Conservation (phyloP, 2,888 invertebrate species). For the Drosophila rellima region DNA sequence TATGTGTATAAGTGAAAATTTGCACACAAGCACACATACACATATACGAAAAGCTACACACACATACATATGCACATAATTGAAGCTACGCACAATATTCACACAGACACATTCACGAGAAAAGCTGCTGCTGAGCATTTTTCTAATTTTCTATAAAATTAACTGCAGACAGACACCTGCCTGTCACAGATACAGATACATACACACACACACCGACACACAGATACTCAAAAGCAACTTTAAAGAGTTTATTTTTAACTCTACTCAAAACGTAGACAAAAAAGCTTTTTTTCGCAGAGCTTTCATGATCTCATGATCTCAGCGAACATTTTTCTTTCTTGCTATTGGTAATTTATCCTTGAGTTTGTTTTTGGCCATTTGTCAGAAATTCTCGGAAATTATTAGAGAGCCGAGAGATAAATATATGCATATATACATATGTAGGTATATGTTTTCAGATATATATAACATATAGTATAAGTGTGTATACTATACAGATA, state of each 20-base stretch:
- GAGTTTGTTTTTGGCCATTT: constrained; percentile 64
- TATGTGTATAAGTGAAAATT: constrained; percentile 55
- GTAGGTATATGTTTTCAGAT: constrained; percentile 7
- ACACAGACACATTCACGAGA: constrained; percentile 32
- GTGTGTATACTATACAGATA: constrained; percentile 13
- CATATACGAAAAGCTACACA: constrained; percentile 46
- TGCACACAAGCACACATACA: constrained; percentile 50
- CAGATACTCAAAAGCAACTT: constrained; percentile 36
- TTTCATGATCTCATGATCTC: constrained; percentile 70
- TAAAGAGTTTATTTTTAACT: constrained; percentile 74
- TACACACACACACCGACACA: constrained; percentile 15
- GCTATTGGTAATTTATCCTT: constrained; percentile 75
- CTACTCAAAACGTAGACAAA: constrained; percentile 67
- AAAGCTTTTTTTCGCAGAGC: constrained; percentile 67
- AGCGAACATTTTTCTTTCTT: constrained; percentile 19
- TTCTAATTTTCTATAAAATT: constrained; percentile 70
- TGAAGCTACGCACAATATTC: constrained; percentile 69
- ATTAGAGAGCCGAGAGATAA: constrained; percentile 50
- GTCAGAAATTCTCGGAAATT: constrained; percentile 62
- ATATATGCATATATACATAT: constrained; percentile 20
- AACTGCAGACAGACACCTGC: constrained; percentile 81
- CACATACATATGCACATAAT: constrained; percentile 34
- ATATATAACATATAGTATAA: background rate
- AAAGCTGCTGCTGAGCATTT: constrained; percentile 40
- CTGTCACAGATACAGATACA: constrained; percentile 41